Percentiles rank a stretch among this genome's conserved stretches.
These are phyloP conservation scores for Agapornis roseicollis DNA, from an alignment of 2,113 vertebrate species.

Conservation along the genomic window DNA sequence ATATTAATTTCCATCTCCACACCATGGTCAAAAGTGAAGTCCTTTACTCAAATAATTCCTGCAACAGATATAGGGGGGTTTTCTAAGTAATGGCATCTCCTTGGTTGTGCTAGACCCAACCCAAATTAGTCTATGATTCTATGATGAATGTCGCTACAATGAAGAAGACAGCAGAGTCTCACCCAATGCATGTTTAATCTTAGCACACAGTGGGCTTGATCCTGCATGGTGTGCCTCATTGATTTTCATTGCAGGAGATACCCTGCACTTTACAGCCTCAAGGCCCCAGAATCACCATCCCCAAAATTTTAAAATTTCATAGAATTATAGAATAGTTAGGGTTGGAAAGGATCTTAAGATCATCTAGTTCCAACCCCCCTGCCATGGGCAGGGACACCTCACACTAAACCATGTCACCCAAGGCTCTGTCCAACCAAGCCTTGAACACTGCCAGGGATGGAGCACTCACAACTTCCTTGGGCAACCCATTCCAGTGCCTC, in stretches of 20 bases:
- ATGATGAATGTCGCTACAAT: background rate
- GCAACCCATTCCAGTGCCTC: no score
- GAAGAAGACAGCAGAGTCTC: background rate
- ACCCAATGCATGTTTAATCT: background rate
- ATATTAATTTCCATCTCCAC: background rate
- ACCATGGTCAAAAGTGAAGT: background rate
- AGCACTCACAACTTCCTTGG: no score
- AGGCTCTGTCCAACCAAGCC: no score
- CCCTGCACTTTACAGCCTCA: background rate
- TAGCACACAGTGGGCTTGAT: background rate
- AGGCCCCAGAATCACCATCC: background rate
- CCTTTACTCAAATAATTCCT: background rate
- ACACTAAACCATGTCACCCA: no score
- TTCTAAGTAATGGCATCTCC: background rate
- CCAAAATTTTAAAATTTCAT: background rate
- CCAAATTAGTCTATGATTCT: background rate
- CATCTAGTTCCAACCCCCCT: no score
- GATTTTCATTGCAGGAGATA: background rate
- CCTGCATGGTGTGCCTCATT: background rate
- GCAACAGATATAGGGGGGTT: background rate
- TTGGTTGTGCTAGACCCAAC: background rate
- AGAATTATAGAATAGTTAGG: no score
- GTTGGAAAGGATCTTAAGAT: no score
- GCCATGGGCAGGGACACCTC: no score
- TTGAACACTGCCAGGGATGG: no score